Conservation (phyloP, 2,888 invertebrate species). For the Geophilus truncorum region DNA sequence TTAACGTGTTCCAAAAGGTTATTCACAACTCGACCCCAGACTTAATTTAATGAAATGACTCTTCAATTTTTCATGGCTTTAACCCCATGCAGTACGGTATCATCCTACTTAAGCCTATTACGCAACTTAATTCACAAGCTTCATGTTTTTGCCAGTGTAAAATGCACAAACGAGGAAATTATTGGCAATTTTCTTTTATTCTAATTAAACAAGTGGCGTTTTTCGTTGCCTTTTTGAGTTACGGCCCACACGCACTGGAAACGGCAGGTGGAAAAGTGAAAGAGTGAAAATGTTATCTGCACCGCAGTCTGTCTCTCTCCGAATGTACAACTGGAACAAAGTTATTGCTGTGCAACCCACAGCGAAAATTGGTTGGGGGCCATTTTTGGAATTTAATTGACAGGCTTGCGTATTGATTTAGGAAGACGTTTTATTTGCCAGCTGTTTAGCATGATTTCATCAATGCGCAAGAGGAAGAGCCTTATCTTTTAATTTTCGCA, state of each 20-base stretch:
- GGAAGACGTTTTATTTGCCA: slow-evolving; percentile 4
- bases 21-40: background rate
- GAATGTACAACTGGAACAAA: background rate
- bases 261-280: background rate
- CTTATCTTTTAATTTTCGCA: background rate
- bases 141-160: too few relatives aligned
- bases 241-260: background rate
- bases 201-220: background rate
- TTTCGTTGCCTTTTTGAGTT: background rate
- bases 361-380: background rate
- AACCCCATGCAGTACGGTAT: too few relatives aligned
- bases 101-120: background rate
- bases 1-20: background rate
- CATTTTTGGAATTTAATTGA: slow-evolving; percentile 10
- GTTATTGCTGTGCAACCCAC: background rate
- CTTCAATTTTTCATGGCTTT: background rate
- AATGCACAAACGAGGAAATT: too few relatives aligned
- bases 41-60: background rate
- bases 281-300: background rate
- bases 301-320: background rate
- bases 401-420: background rate
- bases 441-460: background rate
- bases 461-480: background rate
- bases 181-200: background rate
- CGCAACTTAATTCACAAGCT: background rate